Evolutionary conservation across 2,888 invertebrate genomes (phyloP).

Genomic region (Tetrapedia diversipes): DNA sequence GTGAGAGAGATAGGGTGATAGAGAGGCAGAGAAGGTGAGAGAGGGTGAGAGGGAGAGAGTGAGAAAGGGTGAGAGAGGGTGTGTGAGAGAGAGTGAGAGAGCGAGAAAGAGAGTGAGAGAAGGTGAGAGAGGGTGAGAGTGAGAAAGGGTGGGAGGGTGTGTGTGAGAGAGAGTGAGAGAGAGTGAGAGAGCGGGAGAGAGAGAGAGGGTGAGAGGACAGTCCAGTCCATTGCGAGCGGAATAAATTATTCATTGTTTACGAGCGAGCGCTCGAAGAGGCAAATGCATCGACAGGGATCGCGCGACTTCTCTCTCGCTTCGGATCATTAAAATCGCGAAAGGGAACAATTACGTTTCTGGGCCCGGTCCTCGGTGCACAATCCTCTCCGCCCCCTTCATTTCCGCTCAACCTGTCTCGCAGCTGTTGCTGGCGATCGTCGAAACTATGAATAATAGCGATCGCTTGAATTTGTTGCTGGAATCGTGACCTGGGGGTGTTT

Average conservation of each 20-base stretch:
- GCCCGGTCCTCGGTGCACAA: conserved; percentile 8
- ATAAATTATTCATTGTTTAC: conserved; percentile 72
- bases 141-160: background rate
- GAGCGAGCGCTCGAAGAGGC: conserved; percentile 48
- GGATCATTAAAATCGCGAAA: conserved; percentile 63
- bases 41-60: background rate
- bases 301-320: conserved; percentile 54
- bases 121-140: background rate
- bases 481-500: conserved; percentile 19
- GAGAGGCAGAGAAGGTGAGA: no score
- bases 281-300: conserved; percentile 52
- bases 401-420: conserved; percentile 23
- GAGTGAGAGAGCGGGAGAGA: background rate
- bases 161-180: background rate
- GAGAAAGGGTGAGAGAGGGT: background rate
- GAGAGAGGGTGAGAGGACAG: conserved; percentile 5
- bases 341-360: conserved; percentile 47
- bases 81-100: conserved; percentile 2
- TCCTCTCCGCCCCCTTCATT: background rate
- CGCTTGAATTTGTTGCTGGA: conserved; percentile 31
- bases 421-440: conserved; percentile 35
- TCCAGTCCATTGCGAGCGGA: conserved; percentile 46
- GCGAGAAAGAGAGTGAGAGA: background rate
- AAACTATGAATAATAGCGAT: conserved; percentile 52
- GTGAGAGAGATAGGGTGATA: no score